Percentiles rank a stretch among this genome's conserved stretches.
These are phyloP conservation scores for Pteruthius melanotis DNA, from an alignment of 2,113 vertebrate genomes.

Conservation along the genomic window DNA sequence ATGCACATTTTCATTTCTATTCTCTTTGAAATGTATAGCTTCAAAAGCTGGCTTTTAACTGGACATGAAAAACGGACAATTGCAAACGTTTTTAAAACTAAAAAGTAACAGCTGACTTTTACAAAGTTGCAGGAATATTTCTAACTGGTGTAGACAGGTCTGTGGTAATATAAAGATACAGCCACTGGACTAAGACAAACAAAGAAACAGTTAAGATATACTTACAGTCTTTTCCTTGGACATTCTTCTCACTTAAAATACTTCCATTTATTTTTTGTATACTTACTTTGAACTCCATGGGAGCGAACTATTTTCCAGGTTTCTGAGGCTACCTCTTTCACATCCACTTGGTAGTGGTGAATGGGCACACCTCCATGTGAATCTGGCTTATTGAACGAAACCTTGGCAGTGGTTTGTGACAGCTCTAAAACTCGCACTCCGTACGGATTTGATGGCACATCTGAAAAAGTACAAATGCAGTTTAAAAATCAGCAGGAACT, in stretches of 20 bases:
- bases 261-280: not conserved
- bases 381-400: slow-evolving; percentile 92
- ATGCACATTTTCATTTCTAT: not conserved
- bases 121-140: not conserved
- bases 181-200: not conserved
- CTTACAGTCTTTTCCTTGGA: not conserved
- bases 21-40: not conserved
- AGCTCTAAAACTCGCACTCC: slow-evolving; percentile 87
- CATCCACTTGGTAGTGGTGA: slow-evolving; percentile 92
- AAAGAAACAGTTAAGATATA: not conserved
- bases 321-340: slow-evolving; percentile 87
- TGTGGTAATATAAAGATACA: not conserved
- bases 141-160: not conserved
- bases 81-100: not conserved
- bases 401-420: slow-evolving; percentile 89
- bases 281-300: slow-evolving; percentile 96
- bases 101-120: not conserved
- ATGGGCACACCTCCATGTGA: slow-evolving; percentile 97
- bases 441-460: slow-evolving; percentile 92
- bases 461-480: slow-evolving; percentile 63
- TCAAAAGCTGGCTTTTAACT: not conserved
- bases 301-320: slow-evolving; percentile 93
- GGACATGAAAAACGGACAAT: not conserved
- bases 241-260: not conserved
- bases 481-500: not conserved